These are phyloP conservation scores for Arvicanthis niloticus DNA, from an alignment of 2,113 vertebrate species.

Conservation along the genomic window DNA sequence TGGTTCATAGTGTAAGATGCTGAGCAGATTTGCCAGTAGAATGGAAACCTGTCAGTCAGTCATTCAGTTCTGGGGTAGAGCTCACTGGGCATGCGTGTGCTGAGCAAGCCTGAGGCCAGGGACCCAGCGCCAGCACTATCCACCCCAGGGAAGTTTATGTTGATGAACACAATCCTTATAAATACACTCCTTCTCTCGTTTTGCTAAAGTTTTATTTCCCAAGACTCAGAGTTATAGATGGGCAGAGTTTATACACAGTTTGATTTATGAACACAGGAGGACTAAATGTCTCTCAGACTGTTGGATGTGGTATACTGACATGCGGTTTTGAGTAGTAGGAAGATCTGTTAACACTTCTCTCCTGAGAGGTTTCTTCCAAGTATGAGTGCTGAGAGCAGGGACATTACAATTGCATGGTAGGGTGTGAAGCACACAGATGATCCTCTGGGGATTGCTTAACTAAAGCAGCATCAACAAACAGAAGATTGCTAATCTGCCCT, in stretches of 20 bases:
- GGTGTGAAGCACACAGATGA: neutral
- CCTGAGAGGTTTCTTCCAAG: conserved; percentile 12
- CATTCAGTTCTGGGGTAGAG: neutral
- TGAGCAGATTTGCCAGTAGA: neutral
- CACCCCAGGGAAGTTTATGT: neutral
- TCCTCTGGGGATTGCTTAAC: neutral
- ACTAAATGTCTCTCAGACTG: neutral
- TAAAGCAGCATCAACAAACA: neutral
- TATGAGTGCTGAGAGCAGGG: neutral
- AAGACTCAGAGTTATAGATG: conserved; percentile 4
- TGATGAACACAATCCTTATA: neutral
- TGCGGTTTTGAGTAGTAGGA: neutral
- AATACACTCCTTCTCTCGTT: neutral
- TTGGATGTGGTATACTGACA: neutral
- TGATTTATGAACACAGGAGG: neutral
- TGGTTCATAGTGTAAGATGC: neutral
- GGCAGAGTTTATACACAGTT: neutral
- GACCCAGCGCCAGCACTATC: neutral
- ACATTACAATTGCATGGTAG: neutral
- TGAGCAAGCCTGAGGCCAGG: neutral
- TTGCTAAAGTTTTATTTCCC: neutral
- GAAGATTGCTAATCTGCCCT: neutral
- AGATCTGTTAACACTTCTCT: neutral
- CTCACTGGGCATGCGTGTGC: neutral
- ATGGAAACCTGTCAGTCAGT: neutral